Base-by-base conservation (phyloP, 2,113 vertebrate genomes). In the Pungitius pungitius region DNA sequence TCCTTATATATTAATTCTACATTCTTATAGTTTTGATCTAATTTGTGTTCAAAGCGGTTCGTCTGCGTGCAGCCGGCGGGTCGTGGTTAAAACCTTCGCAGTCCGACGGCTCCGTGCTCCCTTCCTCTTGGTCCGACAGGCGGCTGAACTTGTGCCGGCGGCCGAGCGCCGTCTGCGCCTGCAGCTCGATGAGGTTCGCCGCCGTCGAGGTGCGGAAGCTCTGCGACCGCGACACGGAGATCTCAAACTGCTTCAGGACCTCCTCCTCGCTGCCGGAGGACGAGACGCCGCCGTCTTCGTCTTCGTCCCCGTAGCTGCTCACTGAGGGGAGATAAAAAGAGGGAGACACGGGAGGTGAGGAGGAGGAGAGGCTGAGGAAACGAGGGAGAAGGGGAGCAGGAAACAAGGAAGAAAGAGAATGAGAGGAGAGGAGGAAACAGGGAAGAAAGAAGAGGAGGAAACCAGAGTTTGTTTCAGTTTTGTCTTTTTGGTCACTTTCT, bases 181-280 rank as follows among this genome's bases (percentile, higher is more conserved):
- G 82, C 69, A 81, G 91, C 59, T 83, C 86, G 66, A 92, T 78
- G 35, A 68, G 69, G 0, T 39, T 24, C 9, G 27, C 8, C 7
- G 85, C 20, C 0, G 84, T 22, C 24, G 86, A 68, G 0, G 86
- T 84, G 6, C 14, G 76, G 55, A 97, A 95, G 49, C 92, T 94
- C 81, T 94, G 94, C 1, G 94, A 96, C 5, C 92, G 90, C 0
- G 94, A 94, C 81, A 95, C 93, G 0, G 95, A 96, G 79, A 94
- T 94, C 88, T 97, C 94, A 84, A 95, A 95, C 69, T 95, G 94
- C 78, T 95, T 95, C 75, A 95, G 92, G 76, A 96, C 79, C 66
- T 96, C 94, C 0, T 92, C 93, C 1, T 94, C 87, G 3, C 92
- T 95, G 87, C 94, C 96, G 12, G 95, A 95, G 24, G 95, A 94